phyloP scores from a whole-genome alignment of 2,797 vertebrate genomes.

The Syngnathus rostellatus region DNA sequence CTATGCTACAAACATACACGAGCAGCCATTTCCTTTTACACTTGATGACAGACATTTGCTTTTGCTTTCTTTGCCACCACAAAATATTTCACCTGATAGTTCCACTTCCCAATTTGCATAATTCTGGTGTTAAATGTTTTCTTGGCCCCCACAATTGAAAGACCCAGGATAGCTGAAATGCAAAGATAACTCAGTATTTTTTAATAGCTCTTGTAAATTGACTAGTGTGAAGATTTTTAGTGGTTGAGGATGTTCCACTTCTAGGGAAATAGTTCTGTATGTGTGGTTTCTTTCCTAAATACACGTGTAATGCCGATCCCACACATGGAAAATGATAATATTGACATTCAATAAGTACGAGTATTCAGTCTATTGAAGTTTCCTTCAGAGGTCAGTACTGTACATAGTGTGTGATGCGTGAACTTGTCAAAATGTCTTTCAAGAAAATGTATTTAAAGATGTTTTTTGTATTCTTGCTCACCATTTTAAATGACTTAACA shows the following conservation, averaged over 20 bases:
- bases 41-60: neutral
- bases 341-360: constrained; percentile 35
- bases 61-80: neutral
- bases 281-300: constrained; percentile 2
- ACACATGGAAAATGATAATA: constrained; percentile 41
- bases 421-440: constrained; percentile 46
- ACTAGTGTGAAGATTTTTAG: neutral
- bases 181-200: neutral
- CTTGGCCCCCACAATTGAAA: neutral
- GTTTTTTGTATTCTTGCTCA: constrained; percentile 60
- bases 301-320: constrained; percentile 16
- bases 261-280: neutral
- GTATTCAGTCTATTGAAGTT: constrained; percentile 18
- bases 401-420: constrained; percentile 59
- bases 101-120: neutral
- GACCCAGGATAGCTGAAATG: neutral
- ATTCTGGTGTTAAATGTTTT: neutral
- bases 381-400: constrained; percentile 41
- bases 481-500: constrained; percentile 47
- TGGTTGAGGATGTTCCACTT: neutral
- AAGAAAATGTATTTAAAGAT: constrained; percentile 24
- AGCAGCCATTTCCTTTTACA: neutral
- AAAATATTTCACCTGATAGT: neutral
- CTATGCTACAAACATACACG: neutral
- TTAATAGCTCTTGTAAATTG: neutral